Evolutionary conservation across 1,140 invertebrate genomes (phyloP), one percentile per base, ranked within the genome.

Genomic region (Ganaspis sp.): DNA sequence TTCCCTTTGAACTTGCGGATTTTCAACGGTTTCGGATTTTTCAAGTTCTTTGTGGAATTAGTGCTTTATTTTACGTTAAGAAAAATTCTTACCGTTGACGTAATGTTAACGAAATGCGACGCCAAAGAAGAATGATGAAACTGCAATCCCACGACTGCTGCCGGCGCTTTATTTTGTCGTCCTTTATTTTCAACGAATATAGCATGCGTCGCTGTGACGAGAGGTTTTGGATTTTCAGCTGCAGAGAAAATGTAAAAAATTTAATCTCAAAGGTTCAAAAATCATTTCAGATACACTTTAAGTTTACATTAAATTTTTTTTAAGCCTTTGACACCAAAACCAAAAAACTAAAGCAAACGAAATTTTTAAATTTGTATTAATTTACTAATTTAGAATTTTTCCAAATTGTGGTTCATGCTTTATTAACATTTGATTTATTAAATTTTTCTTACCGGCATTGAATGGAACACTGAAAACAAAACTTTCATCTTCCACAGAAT

Each of bases 401-500:
- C 6, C 2, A 34, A 34, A 3, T 3, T 34, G 2, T 3, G 29
- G 2, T 34, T 34, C 2, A 34, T 34, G 2, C 6, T 34, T 34
- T 34, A 3, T 64, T 64, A 64, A 64, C 23, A 3, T 19, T 21
- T 64, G 6, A n/a, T 21, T 64, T 64, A 21, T 64, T 9, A 15
- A 38, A 34, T 64, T 80, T 42, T 21, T 82, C 89, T 85, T 92
- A 92, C 93, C 96, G 81, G 95, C 95, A 86, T 96, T 94, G 84
- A 96, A 97, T 4, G 97, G 96, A 9, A 98, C 96, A 74, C 97
- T 97, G 88, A 96, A 98, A 0, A 98, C 96, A 88, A 98, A 98
- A 84, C 96, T 97, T 80, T 97, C 96, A 0, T 95, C 95, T 85
- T 97, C 96, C 64, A 97, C 93, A 0, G 93, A 89, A 81, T 97